Conservation (phyloP, 2,113 vertebrate genomes). For the Galemys pyrenaicus region DNA sequence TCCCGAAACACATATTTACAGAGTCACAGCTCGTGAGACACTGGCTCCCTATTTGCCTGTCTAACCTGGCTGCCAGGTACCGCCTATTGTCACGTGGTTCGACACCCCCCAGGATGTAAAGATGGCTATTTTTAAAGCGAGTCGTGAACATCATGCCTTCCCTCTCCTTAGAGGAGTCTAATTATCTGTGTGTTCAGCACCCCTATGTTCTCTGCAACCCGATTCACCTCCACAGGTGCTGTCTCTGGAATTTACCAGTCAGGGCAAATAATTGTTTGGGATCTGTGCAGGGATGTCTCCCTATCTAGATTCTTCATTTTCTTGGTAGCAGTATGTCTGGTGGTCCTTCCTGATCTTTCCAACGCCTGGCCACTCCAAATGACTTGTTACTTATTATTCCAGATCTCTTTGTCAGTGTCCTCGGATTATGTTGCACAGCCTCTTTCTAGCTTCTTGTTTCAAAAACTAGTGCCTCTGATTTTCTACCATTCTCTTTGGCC, state of each 20-base stretch:
- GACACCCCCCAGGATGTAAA: neutral
- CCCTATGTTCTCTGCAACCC: neutral
- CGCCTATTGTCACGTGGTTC: slow-evolving; percentile 8
- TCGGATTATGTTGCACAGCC: neutral
- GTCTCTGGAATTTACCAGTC: neutral
- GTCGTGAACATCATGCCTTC: neutral
- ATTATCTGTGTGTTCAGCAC: neutral
- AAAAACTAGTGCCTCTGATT: neutral
- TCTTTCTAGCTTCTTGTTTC: neutral
- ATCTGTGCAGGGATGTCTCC: neutral
- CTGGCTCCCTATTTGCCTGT: neutral
- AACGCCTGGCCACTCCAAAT: neutral
- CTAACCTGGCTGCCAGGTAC: neutral
- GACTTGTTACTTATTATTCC: no score
- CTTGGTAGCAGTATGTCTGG: neutral
- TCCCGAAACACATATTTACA: neutral
- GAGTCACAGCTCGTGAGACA: neutral
- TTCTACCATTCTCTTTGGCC: neutral
- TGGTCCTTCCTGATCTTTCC: neutral
- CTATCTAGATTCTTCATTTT: neutral
- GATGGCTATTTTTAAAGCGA: slow-evolving; percentile 49
- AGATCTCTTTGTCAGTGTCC: neutral
- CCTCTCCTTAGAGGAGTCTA: neutral
- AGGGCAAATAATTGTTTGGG: neutral
- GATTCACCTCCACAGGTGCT: no score